These are phyloP conservation scores for Sinopyrophorus schimmeli DNA, from an alignment of 2,888 invertebrate species.

Conservation along the genomic window DNA sequence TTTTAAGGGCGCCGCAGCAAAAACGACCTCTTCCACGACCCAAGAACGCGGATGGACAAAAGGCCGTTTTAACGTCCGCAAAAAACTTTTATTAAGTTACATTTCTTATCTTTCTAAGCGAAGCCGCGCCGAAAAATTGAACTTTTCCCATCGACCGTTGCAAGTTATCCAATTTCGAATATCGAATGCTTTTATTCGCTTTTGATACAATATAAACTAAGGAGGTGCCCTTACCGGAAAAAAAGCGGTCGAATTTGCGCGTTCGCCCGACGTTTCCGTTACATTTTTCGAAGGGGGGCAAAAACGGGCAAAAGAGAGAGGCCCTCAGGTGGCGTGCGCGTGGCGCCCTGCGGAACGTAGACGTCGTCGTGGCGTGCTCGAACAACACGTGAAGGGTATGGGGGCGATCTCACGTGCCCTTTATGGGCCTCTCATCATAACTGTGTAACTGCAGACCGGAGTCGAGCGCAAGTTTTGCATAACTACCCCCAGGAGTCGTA, in stretches of 20 bases:
- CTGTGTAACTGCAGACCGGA: slow-evolving; percentile 47
- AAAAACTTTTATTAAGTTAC: slow-evolving; percentile 21
- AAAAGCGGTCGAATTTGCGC: slow-evolving; percentile 21
- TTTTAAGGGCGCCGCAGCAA: too few species aligned
- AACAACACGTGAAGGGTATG: slow-evolving; percentile 19
- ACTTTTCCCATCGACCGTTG: slow-evolving; percentile 48
- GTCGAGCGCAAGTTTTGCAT: slow-evolving; percentile 53
- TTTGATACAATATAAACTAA: slow-evolving; percentile 43
- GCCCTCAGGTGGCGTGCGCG: slow-evolving; percentile 33
- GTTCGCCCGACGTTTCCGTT: slow-evolving; percentile 15
- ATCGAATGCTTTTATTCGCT: slow-evolving; percentile 43
- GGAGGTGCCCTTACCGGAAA: slow-evolving; percentile 15
- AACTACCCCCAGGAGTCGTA: slow-evolving; percentile 54
- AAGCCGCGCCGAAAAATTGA: slow-evolving; percentile 41
- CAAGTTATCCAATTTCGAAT: slow-evolving; percentile 50
- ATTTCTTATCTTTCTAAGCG: slow-evolving; percentile 12
- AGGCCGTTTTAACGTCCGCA: too few species aligned
- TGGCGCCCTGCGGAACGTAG: slow-evolving; percentile 7
- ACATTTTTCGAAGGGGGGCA: slow-evolving; percentile 23
- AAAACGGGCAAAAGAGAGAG: slow-evolving; percentile 27
- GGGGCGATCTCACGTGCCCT: slow-evolving; percentile 43
- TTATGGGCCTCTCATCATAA: slow-evolving; percentile 51
- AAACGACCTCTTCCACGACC: too few species aligned
- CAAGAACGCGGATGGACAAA: too few species aligned
- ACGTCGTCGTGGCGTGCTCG: too few species aligned